Conservation (phyloP, 1,140 invertebrate species). For the Eurosta solidaginis region DNA sequence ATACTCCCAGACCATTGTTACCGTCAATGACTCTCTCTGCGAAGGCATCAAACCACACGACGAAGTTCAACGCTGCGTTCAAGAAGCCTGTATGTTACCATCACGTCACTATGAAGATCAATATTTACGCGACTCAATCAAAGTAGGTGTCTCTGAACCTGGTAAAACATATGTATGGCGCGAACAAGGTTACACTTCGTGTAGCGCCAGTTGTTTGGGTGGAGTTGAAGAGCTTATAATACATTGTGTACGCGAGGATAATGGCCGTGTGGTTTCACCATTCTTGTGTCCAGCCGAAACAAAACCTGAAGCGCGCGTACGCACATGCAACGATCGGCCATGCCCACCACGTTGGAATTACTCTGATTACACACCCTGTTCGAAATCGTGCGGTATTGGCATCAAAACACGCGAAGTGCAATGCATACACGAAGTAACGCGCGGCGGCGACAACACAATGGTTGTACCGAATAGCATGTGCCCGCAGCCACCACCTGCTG, state of each 20-base stretch:
- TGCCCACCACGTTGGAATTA: conserved; percentile 90
- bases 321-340: conserved; percentile 91
- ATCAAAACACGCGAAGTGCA: conserved; percentile 84
- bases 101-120: conserved; percentile 68
- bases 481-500: conserved; percentile 83
- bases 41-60: conserved; percentile 79
- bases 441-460: conserved; percentile 82
- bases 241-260: conserved; percentile 85
- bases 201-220: conserved; percentile 92
- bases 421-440: conserved; percentile 91
- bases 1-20: conserved; percentile 83
- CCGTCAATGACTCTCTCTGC: conserved; percentile 86
- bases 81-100: conserved; percentile 71
- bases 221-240: conserved; percentile 88
- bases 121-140: conserved; percentile 63
- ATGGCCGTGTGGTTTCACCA: conserved; percentile 80
- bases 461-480: conserved; percentile 88
- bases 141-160: conserved; percentile 63
- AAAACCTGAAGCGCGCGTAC: conserved; percentile 85
- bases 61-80: conserved; percentile 77
- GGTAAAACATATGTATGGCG: conserved; percentile 82
- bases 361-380: conserved; percentile 82
- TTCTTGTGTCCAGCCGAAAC: conserved; percentile 80
- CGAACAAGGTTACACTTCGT: conserved; percentile 83
- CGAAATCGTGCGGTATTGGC: conserved; percentile 89